Base-by-base conservation (phyloP, 2,888 invertebrate genomes). In the Nudaria mundana region DNA sequence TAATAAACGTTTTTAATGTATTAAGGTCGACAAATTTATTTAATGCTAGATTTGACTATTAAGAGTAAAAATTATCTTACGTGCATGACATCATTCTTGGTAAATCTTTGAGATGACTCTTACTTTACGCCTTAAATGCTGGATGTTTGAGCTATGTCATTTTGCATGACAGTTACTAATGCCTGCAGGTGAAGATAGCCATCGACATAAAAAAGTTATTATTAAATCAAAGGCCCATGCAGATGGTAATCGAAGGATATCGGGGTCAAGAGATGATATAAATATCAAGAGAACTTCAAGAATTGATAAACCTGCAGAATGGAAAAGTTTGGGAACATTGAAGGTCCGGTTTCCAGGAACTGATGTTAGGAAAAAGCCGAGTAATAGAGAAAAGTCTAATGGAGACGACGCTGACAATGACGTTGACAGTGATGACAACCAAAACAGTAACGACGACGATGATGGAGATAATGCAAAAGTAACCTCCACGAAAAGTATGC, bases 91-190 rank as follows among this genome's bases (percentile, higher is more conserved):
- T 87, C 86, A 86, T 86, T 88, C 84, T 85, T 77, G 70, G 72
- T 66, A 61, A 31, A 55, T 45, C 40, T 66, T 56, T 60, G 55
- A 68, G 52, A 64, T 63, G 66, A 68, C 57, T 72, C 66, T 77
- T 63, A 74, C 55, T 80, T 77, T 81, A 79, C 66, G 81, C 81
- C 81, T 85, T 76, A 79, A 73, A 81, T 80, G 83, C 82, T 87
- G 80, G 81, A 81, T 86, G 84, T 87, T 87, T 88, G 87, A 87
- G 88, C 88, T 88, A 71, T 81, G 86, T 88, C 87, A 88, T 84
- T 87, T 87, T 89, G 89, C 89, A 89, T 89, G 89, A 90, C 90
- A 78, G 88, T 90, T 80, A 90, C 91, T 79, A 89, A 91, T 81
- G 90, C 91, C 80, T 90, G 90, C 74, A 89, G 91, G 86, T 87